Base-by-base conservation (phyloP, 1,140 invertebrate genomes). In the Archegozetes longisetosus region DNA sequence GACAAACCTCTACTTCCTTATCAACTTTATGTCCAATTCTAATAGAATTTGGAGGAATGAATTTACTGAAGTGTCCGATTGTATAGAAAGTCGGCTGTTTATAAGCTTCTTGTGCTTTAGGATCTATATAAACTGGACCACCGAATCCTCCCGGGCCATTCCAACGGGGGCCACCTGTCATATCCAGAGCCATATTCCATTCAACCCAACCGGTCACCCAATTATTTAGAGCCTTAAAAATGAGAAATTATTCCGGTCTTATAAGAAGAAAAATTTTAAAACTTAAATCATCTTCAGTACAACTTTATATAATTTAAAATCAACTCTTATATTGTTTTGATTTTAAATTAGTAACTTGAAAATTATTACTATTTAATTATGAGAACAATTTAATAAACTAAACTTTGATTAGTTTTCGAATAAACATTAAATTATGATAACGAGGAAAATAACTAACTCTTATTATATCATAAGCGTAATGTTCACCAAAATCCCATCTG, bases 161-260 rank as follows among this genome's bases (percentile, higher is more conserved):
- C 79, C 82, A 89, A 68, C 83, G 90, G 1, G 88, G 87, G 2
- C 87, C 88, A 52, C 88, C 89, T 20, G 74, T 66, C 66, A 78
- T 72, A 68, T 87, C 76, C 17, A 93, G 70, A 23, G 80, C 83
- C 0, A 93, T 71, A n/a, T n/a, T n/a, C n/a, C n/a, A n/a, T n/a
- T n/a, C n/a, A n/a, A n/a, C n/a, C n/a, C n/a, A n/a, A n/a, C 71
- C 93, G 94, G 89, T 89, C 93, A 69, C 93, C 89, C 2, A 86
- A 76, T 86, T 86, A 90, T 1, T 84, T 82, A 55, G 72, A 71
- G 17, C 78, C 71, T 73, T 78, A 68, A 76, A 80, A 59, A 78
- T 77, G 68, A 72, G 80, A 63, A 62, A 71, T 72, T 55, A 63
- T n/a, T 27, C 17, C 54, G n/a, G 24, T 52, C 12, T n/a, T n/a